phyloP scores from a whole-genome alignment of 2,888 invertebrate genomes.

The Conomelus anceps region DNA sequence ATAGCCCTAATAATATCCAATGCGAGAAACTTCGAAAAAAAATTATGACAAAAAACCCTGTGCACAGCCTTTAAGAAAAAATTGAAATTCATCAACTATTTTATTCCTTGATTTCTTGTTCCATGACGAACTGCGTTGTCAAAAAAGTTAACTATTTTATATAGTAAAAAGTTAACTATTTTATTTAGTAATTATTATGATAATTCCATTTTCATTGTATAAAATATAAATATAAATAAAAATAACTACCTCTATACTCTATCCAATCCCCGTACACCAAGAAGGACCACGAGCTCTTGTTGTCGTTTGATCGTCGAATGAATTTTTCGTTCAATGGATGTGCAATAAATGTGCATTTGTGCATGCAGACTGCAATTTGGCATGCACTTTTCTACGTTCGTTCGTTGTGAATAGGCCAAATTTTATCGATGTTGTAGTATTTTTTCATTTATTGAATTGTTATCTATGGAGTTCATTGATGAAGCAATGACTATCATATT shows the following conservation, averaged over 20 bases:
- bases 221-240: too few species aligned
- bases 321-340: not conserved
- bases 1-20: too few species aligned
- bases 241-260: not conserved
- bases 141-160: too few species aligned
- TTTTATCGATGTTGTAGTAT: not conserved
- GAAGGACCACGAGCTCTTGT: not conserved
- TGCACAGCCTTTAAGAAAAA: too few species aligned
- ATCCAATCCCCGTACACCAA: not conserved
- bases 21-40: too few species aligned
- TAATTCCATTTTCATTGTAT: too few species aligned
- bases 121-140: too few species aligned
- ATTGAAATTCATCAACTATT: too few species aligned
- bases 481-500: not conserved
- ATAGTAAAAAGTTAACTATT: too few species aligned
- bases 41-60: too few species aligned
- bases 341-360: not conserved
- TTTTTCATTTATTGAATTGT: not conserved
- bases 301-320: not conserved
- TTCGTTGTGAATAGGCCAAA: not conserved
- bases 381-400: not conserved
- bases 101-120: too few species aligned
- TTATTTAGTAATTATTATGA: too few species aligned
- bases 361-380: not conserved
- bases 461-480: not conserved